A percentile compares a stretch with the other conserved stretches of the same genome.
Conservation (phyloP, 2,113 vertebrate species). For the Piprites chloris region DNA sequence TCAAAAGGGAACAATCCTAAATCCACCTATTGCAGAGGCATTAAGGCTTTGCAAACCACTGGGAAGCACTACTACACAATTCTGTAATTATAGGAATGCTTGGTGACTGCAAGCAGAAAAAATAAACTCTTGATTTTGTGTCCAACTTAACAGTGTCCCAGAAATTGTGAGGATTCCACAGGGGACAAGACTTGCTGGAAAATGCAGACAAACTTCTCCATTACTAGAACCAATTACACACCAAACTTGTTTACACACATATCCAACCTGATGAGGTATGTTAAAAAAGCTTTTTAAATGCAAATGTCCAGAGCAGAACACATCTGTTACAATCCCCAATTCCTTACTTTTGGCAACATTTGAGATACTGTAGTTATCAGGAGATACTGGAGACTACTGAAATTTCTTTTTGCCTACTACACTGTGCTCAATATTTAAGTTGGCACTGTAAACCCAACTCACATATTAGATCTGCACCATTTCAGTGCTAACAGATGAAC, state of each 20-base stretch:
- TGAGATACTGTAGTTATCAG: not conserved
- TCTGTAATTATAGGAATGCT: not conserved
- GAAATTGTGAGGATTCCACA: not conserved
- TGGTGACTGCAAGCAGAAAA: not conserved
- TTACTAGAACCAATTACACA: not conserved
- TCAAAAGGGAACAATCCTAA: not conserved
- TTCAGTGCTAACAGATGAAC: not conserved
- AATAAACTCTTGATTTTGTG: not conserved
- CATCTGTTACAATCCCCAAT: fast-evolving
- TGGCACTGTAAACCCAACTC: not conserved
- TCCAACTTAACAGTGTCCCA: not conserved
- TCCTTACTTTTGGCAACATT: not conserved
- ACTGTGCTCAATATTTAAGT: fast-evolving
- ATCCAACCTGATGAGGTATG: fast-evolving
- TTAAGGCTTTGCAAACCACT: not conserved
- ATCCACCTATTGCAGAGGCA: not conserved
- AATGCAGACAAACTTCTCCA: not conserved
- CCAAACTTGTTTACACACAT: not conserved
- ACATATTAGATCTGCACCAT: not conserved
- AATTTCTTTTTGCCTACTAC: not conserved
- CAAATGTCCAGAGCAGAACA: not conserved
- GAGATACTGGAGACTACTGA: not conserved
- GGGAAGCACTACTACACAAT: not conserved
- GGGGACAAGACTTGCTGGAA: not conserved
- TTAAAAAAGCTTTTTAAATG: not conserved